Base-by-base conservation (phyloP, 2,113 vertebrate species). In the Hypomesus transpacificus region DNA sequence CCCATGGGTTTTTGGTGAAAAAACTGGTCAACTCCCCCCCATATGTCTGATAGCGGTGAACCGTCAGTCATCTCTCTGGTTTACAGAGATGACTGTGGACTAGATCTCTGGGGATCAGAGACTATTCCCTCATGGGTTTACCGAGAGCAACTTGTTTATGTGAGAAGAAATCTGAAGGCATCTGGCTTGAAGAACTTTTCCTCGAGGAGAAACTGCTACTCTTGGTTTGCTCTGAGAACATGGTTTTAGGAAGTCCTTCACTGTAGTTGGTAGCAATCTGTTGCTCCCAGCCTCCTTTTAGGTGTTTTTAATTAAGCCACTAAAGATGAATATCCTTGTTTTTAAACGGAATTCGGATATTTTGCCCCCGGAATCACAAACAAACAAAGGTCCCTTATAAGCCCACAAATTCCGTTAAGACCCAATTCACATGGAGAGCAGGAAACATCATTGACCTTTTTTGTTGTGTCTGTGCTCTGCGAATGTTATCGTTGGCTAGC, bases 291-390 rank as follows among this genome's bases (percentile, higher is more conserved):
- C 75, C 80, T 57, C 77, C 65, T 75, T 85, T 87, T 85, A 88
- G 86, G 79, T 53, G 86, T 68, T 87, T 89, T 90, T 87, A 87
- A 87, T 88, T 85, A 75, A 84, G 81, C 69, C 76, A 71, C 84
- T 86, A 85, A 85, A 85, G 31, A 34, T 34, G 6, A 82, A 31
- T 76, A 78, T 80, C 75, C 84, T 80, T 67, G 66, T 65, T 71
- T 76, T 63, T 70, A 66, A 75, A 75, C 80, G 78, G 70, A 81
- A 81, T 75, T 75, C 79, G 70, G 65, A 74, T 77, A 74, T 84
- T 78, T 77, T 84, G 68, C 74, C 63, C 78, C 39, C 18, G 57
- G 75, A 70, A 77, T 76, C 31, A 52, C 78, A 80, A 70, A 82
- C 77, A 85, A 62, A 70, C 78, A 73, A 77, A 74, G 75, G 75